phyloP scores from a whole-genome alignment of 2,113 vertebrate genomes.

The Ovibos moschatus region DNA sequence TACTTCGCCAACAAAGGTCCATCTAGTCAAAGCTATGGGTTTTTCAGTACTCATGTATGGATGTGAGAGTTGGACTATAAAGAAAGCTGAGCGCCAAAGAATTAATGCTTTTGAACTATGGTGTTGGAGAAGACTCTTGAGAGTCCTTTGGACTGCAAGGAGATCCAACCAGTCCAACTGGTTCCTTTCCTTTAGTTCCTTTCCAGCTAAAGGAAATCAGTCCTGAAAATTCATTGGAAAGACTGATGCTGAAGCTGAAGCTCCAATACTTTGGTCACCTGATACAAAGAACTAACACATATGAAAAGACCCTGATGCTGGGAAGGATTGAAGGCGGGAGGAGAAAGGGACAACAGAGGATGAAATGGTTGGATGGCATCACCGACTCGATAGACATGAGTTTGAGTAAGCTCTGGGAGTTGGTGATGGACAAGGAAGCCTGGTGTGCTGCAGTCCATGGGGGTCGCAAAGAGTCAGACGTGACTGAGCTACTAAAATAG shows the following conservation, averaged over 20 bases:
- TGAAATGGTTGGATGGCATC: background rate
- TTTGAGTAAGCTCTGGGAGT: background rate
- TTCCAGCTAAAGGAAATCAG: background rate
- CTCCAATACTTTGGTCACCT: background rate
- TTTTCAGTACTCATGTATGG: background rate
- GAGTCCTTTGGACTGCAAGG: background rate
- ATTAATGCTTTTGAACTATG: no score
- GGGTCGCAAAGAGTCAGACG: background rate
- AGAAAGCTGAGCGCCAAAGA: background rate
- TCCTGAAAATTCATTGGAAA: background rate
- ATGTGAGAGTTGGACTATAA: background rate
- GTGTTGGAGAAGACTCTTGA: no score
- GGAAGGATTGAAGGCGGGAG: background rate
- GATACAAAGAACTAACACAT: background rate
- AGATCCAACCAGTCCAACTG: background rate
- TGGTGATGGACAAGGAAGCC: background rate
- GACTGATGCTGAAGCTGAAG: background rate
- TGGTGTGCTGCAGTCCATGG: background rate
- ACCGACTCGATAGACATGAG: background rate
- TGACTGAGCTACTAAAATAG: background rate
- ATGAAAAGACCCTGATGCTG: background rate
- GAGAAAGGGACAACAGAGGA: background rate
- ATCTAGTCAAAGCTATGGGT: background rate
- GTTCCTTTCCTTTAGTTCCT: background rate
- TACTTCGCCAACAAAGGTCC: background rate